Percentiles rank a stretch among this genome's conserved stretches.
phyloP scores from a whole-genome alignment of 2,113 vertebrate species.

The Pteropus alecto region DNA sequence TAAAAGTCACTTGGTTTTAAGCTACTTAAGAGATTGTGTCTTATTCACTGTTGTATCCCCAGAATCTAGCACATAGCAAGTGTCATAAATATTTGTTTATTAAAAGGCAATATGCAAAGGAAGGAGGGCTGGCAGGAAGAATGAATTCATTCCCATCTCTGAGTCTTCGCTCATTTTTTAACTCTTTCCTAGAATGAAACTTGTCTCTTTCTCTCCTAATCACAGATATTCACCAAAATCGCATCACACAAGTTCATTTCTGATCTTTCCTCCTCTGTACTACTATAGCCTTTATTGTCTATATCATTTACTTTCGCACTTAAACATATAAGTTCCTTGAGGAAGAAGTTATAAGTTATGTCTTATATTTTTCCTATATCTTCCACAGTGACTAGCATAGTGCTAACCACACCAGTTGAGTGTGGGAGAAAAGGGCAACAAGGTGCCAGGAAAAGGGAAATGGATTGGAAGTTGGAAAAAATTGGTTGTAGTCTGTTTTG shows the following conservation, averaged over 20 bases:
- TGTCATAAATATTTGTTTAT: not conserved
- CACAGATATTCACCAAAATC: not conserved
- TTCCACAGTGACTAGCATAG: not conserved
- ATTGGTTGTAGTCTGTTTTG: not conserved
- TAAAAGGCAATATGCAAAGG: not conserved
- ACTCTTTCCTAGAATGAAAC: not conserved
- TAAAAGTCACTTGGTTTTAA: constrained; percentile 7
- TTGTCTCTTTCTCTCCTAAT: not conserved
- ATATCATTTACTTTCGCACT: not conserved
- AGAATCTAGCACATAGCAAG: not conserved
- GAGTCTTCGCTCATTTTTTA: not conserved
- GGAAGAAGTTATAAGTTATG: not conserved
- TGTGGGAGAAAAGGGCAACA: not conserved
- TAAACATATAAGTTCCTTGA: not conserved
- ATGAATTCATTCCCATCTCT: not conserved
- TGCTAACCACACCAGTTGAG: not conserved
- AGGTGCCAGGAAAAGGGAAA: not conserved
- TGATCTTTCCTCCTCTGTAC: not conserved
- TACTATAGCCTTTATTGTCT: not conserved
- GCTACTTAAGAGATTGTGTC: not conserved
- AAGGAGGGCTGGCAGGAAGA: not conserved
- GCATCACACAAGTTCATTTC: not conserved
- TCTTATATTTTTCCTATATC: not conserved
- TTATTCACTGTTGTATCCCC: not conserved
- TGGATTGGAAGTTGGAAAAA: not conserved